Evolutionary conservation across 2,888 invertebrate genomes (phyloP).

Genomic region (Acrobasis consociella): DNA sequence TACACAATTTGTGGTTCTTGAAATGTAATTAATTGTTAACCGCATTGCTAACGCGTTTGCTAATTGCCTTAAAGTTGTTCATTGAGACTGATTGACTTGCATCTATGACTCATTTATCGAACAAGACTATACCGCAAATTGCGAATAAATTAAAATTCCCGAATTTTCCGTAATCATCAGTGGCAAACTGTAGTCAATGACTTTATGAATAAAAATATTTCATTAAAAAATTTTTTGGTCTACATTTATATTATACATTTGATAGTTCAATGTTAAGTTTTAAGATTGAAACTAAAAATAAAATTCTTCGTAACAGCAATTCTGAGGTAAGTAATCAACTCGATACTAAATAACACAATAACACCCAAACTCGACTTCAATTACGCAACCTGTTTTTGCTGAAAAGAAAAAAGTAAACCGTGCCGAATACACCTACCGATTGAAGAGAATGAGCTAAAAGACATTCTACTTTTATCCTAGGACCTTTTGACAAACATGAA

Average conservation of each 20-base stretch:
- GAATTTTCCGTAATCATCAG: not conserved
- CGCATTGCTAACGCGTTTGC: not conserved
- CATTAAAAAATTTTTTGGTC: not conserved
- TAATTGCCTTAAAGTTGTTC: conserved; percentile 1
- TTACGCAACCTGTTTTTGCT: conserved; percentile 59
- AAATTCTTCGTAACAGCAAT: not conserved
- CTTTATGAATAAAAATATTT: not conserved
- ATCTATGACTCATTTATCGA: not conserved
- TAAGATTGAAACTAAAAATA: not conserved
- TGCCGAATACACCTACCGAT: conserved; percentile 60
- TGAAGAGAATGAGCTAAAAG: conserved; percentile 47
- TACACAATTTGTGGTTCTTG: not conserved
- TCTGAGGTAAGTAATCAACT: not conserved
- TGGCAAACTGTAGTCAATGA: not conserved
- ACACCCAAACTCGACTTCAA: conserved; percentile 34
- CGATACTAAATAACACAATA: not conserved
- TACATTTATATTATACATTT: too few species aligned
- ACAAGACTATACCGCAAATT: not conserved
- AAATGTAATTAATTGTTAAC: not conserved
- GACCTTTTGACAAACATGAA: conserved; percentile 76
- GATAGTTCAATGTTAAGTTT: not conserved
- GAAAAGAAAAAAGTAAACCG: conserved; percentile 50
- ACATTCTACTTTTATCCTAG: conserved; percentile 62
- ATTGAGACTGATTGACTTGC: not conserved
- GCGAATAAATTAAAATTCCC: not conserved